Evolutionary conservation across 2,113 vertebrate genomes (phyloP), one percentile per base, ranked within the genome.

Genomic region (Ondatra zibethicus): DNA sequence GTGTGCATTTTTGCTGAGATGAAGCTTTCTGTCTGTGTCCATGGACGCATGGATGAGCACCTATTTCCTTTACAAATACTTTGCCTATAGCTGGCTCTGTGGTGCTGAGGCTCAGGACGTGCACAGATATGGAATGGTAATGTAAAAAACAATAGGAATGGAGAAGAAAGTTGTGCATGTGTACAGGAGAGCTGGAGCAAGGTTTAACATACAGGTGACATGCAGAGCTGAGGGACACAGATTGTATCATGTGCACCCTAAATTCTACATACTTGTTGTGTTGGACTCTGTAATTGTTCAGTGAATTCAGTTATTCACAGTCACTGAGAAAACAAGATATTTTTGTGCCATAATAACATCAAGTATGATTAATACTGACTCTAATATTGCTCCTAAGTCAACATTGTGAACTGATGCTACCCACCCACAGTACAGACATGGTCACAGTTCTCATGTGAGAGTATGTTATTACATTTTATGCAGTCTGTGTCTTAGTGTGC

Each of bases 51-150:
- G 95, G 87, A 87, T 61, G 86, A n/a, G 19, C 25, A 91, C 87
- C 91, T 61, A 88, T 94, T 97, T 97, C 21, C 75, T 80, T 85
- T 92, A 63, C 86, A 96, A 93, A 93, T 96, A 94, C 93, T 95
- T 95, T 94, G 50, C 66, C 70, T n/a, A 72, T 45, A 95, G 58
- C 31, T 92, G 75, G 23, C 70, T 93, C 77, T 42, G 1, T 33
- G 36, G 58, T 45, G 3, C n/a, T 13, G 31, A 92, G 42, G 45
- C 16, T 85, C 33, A 58, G 50, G 50, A 88, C 45, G 52, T 31
- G 36, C 50, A 65, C 2, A 95, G 92, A 63, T 45, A 82, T 94
- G 42, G 33, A 7, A n/a, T 65, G 21, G 66, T 11, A 42, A 61
- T 91, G 17, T 29, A 4, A 29, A 27, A 29, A 42, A 42, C 12